Evolutionary conservation across 2,113 vertebrate species (phyloP).

Genomic region (Centropus bengalensis): DNA sequence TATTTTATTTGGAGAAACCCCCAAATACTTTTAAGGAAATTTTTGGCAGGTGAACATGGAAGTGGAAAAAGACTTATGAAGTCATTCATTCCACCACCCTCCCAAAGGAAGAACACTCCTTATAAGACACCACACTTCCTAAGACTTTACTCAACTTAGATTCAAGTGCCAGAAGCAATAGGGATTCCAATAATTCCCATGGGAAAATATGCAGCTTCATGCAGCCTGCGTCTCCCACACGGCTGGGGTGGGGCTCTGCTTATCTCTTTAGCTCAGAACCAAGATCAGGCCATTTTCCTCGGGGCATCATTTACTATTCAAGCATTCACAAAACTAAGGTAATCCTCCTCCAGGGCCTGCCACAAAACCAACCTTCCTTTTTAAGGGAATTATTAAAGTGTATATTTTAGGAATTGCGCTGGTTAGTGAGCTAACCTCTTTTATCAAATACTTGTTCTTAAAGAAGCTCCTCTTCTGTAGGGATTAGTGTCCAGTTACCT

Average conservation of each 20-base stretch:
- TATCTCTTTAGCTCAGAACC: slow-evolving; percentile 47
- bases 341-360: neutral
- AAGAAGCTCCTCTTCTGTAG: neutral
- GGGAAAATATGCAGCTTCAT: slow-evolving; percentile 35
- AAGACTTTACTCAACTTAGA: neutral
- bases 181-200: slow-evolving; percentile 27
- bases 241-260: slow-evolving; percentile 17
- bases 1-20: neutral
- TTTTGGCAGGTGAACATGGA: neutral
- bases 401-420: neutral
- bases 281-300: slow-evolving; percentile 13
- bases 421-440: neutral
- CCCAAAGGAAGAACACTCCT: neutral
- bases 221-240: neutral
- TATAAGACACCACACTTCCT: neutral
- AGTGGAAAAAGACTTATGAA: neutral
- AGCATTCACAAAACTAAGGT: slow-evolving; percentile 26
- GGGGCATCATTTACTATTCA: slow-evolving; percentile 8
- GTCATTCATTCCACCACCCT: neutral
- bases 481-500: neutral
- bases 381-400: neutral
- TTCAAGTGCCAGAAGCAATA: neutral
- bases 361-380: neutral
- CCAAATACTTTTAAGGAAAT: neutral
- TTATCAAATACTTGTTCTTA: neutral